Evolutionary conservation across 2,797 vertebrate genomes (phyloP), one percentile per base, ranked within the genome.

Genomic region (Babyrousa celebensis): DNA sequence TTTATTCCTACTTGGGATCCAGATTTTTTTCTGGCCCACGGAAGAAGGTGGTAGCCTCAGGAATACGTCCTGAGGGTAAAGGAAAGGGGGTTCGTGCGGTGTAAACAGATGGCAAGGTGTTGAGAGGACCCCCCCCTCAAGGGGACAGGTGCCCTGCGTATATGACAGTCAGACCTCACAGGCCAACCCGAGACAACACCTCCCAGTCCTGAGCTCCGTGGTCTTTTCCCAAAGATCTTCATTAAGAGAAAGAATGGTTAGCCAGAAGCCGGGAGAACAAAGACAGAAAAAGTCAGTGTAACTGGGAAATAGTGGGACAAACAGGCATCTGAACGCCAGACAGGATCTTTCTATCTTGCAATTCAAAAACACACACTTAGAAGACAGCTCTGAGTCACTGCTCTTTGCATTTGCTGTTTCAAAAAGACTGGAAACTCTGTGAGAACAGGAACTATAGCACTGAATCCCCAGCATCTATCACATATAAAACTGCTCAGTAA

Each of bases 91-190:
- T 25, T 21, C 1, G 4, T n/a, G 25, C 14, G 0, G 1, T 43
- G 27, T 40, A 9, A 6, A 21, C 1, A 32, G 15, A n/a, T 10
- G 27, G 5, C n/a, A 16, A n/a, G 15, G 11, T 3, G 5, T 32
- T 67, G 36, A 8, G 32, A 20, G 40, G 56, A 1, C 5, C 8
- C 70, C 12, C 23, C 67, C 65, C 23, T 18, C 3, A 29, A 0
- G 3, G 20, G 18, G 40, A 17, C 0, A n/a, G 71, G 82, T 11
- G 20, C 27, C 25, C 1, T 1, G 21, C 1, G 9, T 4, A 0
- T 17, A 0, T 17, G 10, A 4, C 0, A 32, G 25, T 27, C 16
- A n/a, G 16, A 25, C 21, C 29, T 63, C 74, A 75, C 52, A 56
- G 89, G 27, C 56, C 75, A 70, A 3, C 21, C 5, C 48, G 52